Conservation (phyloP, 2,888 invertebrate genomes). For the Stegana nigrithorax region DNA sequence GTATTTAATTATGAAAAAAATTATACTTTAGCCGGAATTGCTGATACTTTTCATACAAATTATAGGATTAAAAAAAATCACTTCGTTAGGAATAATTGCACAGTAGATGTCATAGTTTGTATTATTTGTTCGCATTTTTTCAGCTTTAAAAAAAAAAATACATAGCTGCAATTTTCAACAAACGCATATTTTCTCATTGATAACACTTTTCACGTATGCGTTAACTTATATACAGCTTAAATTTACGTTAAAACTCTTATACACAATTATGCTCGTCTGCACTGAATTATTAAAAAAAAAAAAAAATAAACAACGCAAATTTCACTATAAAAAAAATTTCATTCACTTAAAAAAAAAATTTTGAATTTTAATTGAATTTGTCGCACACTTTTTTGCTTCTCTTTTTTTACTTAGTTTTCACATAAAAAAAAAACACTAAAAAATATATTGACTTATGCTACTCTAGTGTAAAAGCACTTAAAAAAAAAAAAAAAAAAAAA, state of each 20-base stretch:
- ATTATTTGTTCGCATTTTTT: too few species aligned
- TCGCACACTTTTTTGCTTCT: neutral
- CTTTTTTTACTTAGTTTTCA: neutral
- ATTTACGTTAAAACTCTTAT: neutral
- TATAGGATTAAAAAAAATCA: too few species aligned
- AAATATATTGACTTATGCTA: too few species aligned
- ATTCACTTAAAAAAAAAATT: neutral
- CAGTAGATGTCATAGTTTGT: too few species aligned
- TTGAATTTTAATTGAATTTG: neutral
- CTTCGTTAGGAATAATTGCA: too few species aligned
- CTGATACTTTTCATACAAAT: too few species aligned
- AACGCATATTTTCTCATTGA: neutral
- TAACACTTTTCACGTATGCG: neutral
- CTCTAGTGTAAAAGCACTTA: too few species aligned
- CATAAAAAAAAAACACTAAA: constrained; percentile 24
- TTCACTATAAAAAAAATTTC: neutral
- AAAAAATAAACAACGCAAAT: constrained; percentile 13
- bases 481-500: constrained; percentile 14
- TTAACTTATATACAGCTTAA: too few species aligned
- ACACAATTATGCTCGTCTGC: neutral
- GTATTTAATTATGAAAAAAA: too few species aligned
- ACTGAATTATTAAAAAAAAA: constrained; percentile 1
- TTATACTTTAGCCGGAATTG: too few species aligned
- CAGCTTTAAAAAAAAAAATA: neutral
- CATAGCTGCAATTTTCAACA: neutral